Evolutionary conservation across 64 coral and sea anemone species (phyloP).

Genomic region (Hydrozoanthus tunicans): DNA sequence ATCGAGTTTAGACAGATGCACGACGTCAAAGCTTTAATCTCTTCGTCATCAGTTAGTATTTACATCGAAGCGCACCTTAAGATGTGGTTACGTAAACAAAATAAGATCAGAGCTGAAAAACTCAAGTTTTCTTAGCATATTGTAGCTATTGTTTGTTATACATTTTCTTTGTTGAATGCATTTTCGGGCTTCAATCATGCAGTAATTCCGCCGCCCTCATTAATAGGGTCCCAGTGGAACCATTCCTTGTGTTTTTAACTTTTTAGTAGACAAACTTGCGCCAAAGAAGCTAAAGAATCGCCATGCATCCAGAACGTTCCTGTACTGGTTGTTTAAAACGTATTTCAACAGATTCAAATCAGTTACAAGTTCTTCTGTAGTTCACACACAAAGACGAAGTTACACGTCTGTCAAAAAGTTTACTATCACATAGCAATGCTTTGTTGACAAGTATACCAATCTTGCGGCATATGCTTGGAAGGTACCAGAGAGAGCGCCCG

Average conservation of each 20-base stretch:
- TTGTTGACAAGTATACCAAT: too few relatives aligned
- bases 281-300: background rate
- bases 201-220: slow-evolving; percentile 29
- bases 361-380: background rate
- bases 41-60: background rate
- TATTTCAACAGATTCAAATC: too few relatives aligned
- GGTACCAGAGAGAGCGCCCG: too few relatives aligned
- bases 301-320: background rate
- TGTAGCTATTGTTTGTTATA: slow-evolving; percentile 3
- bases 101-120: background rate
- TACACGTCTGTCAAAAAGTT: background rate
- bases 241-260: background rate
- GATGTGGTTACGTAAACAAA: background rate
- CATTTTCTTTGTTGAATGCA: background rate
- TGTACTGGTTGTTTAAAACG: background rate
- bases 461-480: too few relatives aligned
- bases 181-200: background rate
- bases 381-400: background rate
- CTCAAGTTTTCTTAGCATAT: background rate
- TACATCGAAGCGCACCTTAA: background rate
- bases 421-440: too few relatives aligned
- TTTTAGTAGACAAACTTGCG: background rate
- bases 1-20: slow-evolving; percentile 7
- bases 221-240: slow-evolving; percentile 27
- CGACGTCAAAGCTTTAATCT: background rate